Conservation (phyloP, 2,888 invertebrate species). For the Caenorhabditis sp. region DNA sequence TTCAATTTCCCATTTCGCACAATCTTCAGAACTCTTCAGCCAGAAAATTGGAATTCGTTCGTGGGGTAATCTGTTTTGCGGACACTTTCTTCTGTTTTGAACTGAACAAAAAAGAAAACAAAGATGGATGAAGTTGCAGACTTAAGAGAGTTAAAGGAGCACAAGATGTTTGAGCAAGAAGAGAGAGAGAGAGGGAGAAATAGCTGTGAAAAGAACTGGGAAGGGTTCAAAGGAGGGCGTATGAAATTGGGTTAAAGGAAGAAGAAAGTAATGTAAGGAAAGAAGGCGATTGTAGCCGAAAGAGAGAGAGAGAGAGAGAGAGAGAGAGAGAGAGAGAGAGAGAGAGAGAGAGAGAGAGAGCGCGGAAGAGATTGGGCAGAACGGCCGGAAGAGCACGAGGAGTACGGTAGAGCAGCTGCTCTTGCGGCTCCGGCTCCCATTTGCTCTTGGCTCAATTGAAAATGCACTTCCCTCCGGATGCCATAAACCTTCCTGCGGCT, state of each 20-base stretch:
- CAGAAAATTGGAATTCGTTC: slow-evolving; percentile 18
- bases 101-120: neutral
- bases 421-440: too few species aligned
- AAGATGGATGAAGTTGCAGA: neutral
- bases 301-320: neutral
- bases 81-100: slow-evolving; percentile 1
- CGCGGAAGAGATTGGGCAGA: neutral
- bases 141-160: neutral
- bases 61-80: slow-evolving; percentile 3
- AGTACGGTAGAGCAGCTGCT: too few species aligned
- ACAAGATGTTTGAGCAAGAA: slow-evolving; percentile 17
- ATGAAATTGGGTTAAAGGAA: slow-evolving; percentile 31
- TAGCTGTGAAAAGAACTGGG: slow-evolving; percentile 5
- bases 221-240: slow-evolving; percentile 1
- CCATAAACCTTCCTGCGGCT: too few species aligned
- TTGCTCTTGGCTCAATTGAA: too few species aligned
- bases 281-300: neutral
- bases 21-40: neutral
- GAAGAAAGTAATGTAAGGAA: neutral
- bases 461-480: too few species aligned
- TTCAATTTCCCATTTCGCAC: neutral
- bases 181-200: slow-evolving; percentile 2
- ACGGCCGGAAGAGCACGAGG: too few species aligned
- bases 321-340: neutral
- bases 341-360: neutral